Evolutionary conservation across 2,888 invertebrate species (phyloP), one percentile per base, ranked within the genome.

Genomic region (Polydrusus pterygomalis): DNA sequence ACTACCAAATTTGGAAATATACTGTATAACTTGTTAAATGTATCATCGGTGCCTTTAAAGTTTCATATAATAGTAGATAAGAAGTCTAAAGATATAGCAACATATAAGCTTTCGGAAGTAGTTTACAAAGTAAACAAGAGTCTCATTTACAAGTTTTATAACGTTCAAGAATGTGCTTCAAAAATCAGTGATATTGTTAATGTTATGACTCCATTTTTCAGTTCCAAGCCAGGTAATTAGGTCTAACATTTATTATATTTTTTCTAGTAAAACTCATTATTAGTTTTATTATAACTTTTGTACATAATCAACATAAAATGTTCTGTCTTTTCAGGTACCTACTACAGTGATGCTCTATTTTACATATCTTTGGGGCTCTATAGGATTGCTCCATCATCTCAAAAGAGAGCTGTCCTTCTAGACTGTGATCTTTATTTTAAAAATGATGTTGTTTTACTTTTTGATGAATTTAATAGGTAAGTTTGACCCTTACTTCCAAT

Each of bases 401-500:
- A 94, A 83, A 88, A 90, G 30, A 87, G 89, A 78, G 92, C 93
- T 15, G 91, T 94, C 78, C 90, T 95, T 87, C 87, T 95, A 64
- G 96, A 96, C 87, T 92, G 93, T 80, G 96, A 96, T 88, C 91
- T 94, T 63, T 92, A 93, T 86, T 93, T 96, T 85, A 89, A 91
- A 80, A 89, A 89, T 20, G 94, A 94, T 85, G 89, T 95, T 47
- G 88, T 89, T 56, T 86, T 92, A 77, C 87, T 96, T 5, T 92
- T 93, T 83, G 85, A 89, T 13, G 90, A 93, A 82, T 96, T 96
- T 84, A 87, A 91, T 13, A 88, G 88, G 89, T 89, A 84, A 84
- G 83, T 84, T 60, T 13, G 15, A 10, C 38, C 5, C 25, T 25
- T 1, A n/a, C n/a, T n/a, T n/a, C n/a, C n/a, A n/a, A n/a, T n/a